Conservation (phyloP, 1,140 invertebrate genomes). For the Drosophila truncata region DNA sequence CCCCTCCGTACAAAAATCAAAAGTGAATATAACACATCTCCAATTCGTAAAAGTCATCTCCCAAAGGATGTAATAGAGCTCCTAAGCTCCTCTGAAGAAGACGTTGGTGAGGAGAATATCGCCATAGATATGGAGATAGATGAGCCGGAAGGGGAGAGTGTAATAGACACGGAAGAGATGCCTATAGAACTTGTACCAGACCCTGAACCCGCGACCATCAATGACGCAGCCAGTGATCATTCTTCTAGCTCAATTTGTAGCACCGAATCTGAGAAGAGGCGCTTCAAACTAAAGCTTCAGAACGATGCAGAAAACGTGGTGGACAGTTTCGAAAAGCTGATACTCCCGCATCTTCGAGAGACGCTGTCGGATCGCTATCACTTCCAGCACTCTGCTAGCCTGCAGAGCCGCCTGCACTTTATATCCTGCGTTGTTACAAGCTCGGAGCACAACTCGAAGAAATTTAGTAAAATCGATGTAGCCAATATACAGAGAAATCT, state of each 20-base stretch:
- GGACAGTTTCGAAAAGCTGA: conserved; percentile 73
- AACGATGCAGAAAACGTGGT: conserved; percentile 61
- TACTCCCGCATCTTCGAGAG: conserved; percentile 64
- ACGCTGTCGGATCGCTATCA: conserved; percentile 53
- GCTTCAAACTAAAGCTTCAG: conserved; percentile 49
- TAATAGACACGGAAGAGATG: not conserved
- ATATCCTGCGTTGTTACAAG: conserved; percentile 77
- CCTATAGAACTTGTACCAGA: not conserved
- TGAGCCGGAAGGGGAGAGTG: not conserved
- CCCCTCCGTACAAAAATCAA: conserved; percentile 8
- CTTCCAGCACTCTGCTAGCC: conserved; percentile 41
- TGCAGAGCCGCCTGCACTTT: conserved; percentile 60
- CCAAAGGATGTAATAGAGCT: conserved; percentile 38
- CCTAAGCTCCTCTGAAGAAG: conserved; percentile 51
- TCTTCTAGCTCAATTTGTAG: conserved; percentile 35
- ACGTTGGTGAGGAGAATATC: not conserved
- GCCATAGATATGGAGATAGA: conserved; percentile 31
- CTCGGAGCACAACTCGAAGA: conserved; percentile 60
- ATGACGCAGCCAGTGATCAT: conserved; percentile 30
- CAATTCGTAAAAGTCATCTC: not conserved
- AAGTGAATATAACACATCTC: not conserved
- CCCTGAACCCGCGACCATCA: not conserved
- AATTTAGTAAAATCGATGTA: conserved; percentile 66
- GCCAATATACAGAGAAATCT: conserved; percentile 75
- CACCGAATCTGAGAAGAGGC: conserved; percentile 32